Evolutionary conservation across 2,888 invertebrate genomes (phyloP), one percentile per base, ranked within the genome.

Genomic region (Cerceris rybyensis): DNA sequence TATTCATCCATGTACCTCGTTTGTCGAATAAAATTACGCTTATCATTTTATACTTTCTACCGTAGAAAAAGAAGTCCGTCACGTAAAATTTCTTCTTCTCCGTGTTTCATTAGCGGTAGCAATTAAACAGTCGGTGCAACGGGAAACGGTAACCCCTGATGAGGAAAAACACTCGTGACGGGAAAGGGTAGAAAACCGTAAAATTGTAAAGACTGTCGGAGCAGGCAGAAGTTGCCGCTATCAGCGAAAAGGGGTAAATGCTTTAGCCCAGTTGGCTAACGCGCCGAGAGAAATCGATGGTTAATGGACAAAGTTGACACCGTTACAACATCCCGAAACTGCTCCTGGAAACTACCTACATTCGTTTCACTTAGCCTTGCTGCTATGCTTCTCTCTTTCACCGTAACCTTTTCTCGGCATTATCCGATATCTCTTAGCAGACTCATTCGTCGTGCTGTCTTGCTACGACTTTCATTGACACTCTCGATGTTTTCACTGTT

Each of bases 251-350:
- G 81, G 75, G 81, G 79, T 79, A 82, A 84, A 85, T 93, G 81
- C 75, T 82, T 86, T 79, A 81, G 80, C 79, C 81, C 75, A 78
- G 86, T 84, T 87, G 78, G 80, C 81, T 78, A 81, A 80, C 83
- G 61, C 73, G 70, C 76, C 81, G 80, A 78, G 86, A 86, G 85
- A 87, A 88, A 90, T 90, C 87, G 89, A 89, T 89, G 87, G 85
- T 89, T 90, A 89, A 90, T 88, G 89, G 87, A 87, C 84, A 87
- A 90, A 89, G 88, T 90, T 89, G 88, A 89, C 89, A 87, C 84
- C 84, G 84, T 88, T 87, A 81, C 75, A 81, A 82, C 77, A 78
- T 81, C 61, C 80, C 74, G 77, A 77, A 87, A 86, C 83, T 85
- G 84, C 82, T 81, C 72, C 74, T 39, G 66, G 81, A 75, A 87